Evolutionary conservation across 2,888 invertebrate species (phyloP).

Genomic region (Bunonema sp.): DNA sequence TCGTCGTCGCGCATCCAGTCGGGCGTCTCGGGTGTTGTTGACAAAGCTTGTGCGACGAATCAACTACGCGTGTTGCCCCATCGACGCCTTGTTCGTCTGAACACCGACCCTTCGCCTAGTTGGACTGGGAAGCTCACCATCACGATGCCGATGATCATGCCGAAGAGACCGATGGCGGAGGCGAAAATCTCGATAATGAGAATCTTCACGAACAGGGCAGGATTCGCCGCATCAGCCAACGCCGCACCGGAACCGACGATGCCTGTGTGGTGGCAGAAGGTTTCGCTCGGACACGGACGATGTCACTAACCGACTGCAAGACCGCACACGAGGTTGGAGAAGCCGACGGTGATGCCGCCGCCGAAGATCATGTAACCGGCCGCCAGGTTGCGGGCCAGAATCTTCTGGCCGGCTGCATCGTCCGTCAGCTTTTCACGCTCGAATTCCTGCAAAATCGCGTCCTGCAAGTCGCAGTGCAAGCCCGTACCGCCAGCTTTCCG

Average conservation of each 20-base stretch:
- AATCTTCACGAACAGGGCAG: constrained; percentile 87
- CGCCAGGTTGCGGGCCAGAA: constrained; percentile 33
- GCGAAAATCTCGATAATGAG: constrained; percentile 97
- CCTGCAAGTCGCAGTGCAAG: neutral
- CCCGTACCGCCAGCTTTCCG: constrained; percentile 29
- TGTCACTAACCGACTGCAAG: constrained; percentile 58
- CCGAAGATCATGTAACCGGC: constrained; percentile 83
- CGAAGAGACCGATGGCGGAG: constrained; percentile 93
- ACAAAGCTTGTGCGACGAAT: neutral
- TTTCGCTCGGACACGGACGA: neutral
- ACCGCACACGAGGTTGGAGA: constrained; percentile 88
- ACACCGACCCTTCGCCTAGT: neutral
- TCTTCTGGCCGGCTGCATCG: constrained; percentile 3
- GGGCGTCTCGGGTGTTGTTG: neutral
- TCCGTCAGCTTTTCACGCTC: constrained; percentile 13
- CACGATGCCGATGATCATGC: constrained; percentile 81
- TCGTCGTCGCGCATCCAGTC: too few species aligned
- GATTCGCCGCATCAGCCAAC: constrained; percentile 88
- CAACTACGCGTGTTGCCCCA: constrained; percentile 17
- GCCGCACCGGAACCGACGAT: constrained; percentile 94
- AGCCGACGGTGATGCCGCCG: constrained; percentile 79
- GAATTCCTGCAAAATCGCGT: constrained; percentile 16
- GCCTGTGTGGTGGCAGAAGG: constrained; percentile 51
- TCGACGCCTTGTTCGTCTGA: constrained; percentile 26
- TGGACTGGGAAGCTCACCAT: constrained; percentile 13